Base-by-base conservation (phyloP, 2,888 invertebrate genomes). In the Apomyelois bistriatella region DNA sequence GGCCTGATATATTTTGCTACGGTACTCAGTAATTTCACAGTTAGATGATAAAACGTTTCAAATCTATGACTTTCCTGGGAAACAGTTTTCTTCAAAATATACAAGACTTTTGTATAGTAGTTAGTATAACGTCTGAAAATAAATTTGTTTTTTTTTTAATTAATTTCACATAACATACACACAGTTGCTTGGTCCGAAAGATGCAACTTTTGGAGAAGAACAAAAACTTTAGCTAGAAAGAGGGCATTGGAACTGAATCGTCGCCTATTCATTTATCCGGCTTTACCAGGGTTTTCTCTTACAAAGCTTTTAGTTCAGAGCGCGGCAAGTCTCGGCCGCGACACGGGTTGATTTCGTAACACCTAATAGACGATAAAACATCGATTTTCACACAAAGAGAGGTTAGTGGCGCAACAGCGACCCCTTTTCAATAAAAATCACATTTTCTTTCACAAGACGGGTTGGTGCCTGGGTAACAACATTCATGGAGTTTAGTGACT, bases 401-500 rank as follows among this genome's bases (percentile, higher is more conserved):
- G 70, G 69, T 70, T 74, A 75, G 74, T 73, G 63, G 71, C 74
- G 73, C 74, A 71, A 75, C 70, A 73, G 62, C 76, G 79, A 79
- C 78, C 82, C 80, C 73, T 81, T 82, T 85, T 78, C 82, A 85
- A 87, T 85, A 85, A 85, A 86, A 86, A 82, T 83, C 80, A 72
- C 79, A 83, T 85, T 86, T 87, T 83, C 86, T 78, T 79, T 81
- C 80, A 76, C 76, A 76, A 81, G 76, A 78, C 73, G 76, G 73
- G 72, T 78, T 78, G 76, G 76, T 76, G 77, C 74, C 74, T 78
- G 79, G 75, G 81, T 81, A 85, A 84, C 85, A 85, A 84, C 85
- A 84, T 87, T 86, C 82, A 83, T 82, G 80, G 82, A 84, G 88
- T 88, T 86, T 88, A 88, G 83, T 86, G 89, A 88, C 89, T 88